A percentile compares a stretch with the other conserved stretches of the same genome.
phyloP scores from a whole-genome alignment of 1,140 invertebrate species.

The Drosophila nigromelanica region DNA sequence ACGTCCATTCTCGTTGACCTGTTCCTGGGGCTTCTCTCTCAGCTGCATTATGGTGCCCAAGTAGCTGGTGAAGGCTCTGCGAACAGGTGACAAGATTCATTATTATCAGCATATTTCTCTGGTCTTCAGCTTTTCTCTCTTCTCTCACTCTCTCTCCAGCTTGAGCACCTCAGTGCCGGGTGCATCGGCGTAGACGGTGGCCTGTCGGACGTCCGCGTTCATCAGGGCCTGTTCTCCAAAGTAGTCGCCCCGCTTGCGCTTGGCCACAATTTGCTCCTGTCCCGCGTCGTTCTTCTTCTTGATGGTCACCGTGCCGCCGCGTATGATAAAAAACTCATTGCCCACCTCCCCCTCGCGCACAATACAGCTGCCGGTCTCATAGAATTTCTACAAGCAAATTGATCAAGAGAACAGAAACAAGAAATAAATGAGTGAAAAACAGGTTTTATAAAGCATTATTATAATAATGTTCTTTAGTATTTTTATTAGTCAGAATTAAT shows the following conservation, averaged over 20 bases:
- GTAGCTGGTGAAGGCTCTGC: conserved; percentile 85
- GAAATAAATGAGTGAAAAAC: no score
- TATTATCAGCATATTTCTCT: neutral
- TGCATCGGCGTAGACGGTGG: conserved; percentile 93
- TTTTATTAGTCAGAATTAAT: no score
- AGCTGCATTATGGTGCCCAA: conserved; percentile 84
- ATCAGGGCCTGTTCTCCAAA: conserved; percentile 92
- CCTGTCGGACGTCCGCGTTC: conserved; percentile 92
- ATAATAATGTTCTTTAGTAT: no score
- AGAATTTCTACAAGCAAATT: conserved; percentile 84
- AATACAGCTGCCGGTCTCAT: conserved; percentile 92
- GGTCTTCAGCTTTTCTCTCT: no score
- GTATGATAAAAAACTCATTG: conserved; percentile 98
- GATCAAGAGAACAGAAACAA: neutral
- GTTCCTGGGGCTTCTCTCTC: conserved; percentile 56
- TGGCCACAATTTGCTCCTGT: conserved; percentile 86
- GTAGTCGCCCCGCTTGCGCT: conserved; percentile 89
- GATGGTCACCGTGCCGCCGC: conserved; percentile 93
- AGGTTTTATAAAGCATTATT: no score
- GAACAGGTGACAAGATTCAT: no score
- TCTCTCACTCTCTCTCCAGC: conserved; percentile 91
- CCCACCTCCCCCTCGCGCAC: conserved; percentile 96
- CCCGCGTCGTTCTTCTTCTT: conserved; percentile 87
- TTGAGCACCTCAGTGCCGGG: conserved; percentile 96
- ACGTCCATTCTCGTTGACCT: conserved; percentile 24